These are phyloP conservation scores for Otis tarda DNA, from an alignment of 2,113 vertebrate species.

Conservation along the genomic window DNA sequence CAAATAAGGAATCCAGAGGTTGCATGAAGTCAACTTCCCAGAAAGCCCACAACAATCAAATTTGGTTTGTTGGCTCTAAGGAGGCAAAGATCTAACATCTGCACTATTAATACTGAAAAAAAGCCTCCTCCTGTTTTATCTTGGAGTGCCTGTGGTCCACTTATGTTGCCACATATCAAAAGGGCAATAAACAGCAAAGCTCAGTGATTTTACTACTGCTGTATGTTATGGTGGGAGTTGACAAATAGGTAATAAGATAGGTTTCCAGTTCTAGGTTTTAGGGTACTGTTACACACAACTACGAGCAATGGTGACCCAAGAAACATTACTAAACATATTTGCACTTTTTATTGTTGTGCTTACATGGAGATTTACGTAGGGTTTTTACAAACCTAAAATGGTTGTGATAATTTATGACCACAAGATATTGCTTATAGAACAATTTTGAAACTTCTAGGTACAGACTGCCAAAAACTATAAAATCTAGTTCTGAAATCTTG, in stretches of 20 bases:
- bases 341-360: slow-evolving; percentile 62
- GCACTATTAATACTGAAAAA: slow-evolving; percentile 27
- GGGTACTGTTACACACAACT: slow-evolving; percentile 41
- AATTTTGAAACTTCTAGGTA: slow-evolving; percentile 46
- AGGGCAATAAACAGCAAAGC: slow-evolving; percentile 64
- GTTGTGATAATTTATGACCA: slow-evolving; percentile 56
- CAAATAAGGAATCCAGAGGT: background rate
- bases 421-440: slow-evolving; percentile 64
- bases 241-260: slow-evolving; percentile 62
- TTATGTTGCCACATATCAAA: slow-evolving; percentile 43
- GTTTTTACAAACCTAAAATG: slow-evolving; percentile 59
- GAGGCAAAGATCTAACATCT: slow-evolving; percentile 41
- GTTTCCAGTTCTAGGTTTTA: slow-evolving; percentile 43
- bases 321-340: slow-evolving; percentile 61
- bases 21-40: slow-evolving; percentile 26
- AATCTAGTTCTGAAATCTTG: slow-evolving; percentile 38
- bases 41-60: slow-evolving; percentile 50
- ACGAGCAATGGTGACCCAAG: slow-evolving; percentile 34
- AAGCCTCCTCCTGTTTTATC: slow-evolving; percentile 54
- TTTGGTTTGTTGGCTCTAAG: slow-evolving; percentile 8
- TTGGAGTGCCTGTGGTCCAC: slow-evolving; percentile 52
- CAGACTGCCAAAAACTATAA: slow-evolving; percentile 61
- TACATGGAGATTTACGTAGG: slow-evolving; percentile 55
- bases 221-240: slow-evolving; percentile 39
- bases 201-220: slow-evolving; percentile 56